These are phyloP conservation scores for Eremobia ochroleuca DNA, from an alignment of 2,888 invertebrate genomes.

Conservation along the genomic window DNA sequence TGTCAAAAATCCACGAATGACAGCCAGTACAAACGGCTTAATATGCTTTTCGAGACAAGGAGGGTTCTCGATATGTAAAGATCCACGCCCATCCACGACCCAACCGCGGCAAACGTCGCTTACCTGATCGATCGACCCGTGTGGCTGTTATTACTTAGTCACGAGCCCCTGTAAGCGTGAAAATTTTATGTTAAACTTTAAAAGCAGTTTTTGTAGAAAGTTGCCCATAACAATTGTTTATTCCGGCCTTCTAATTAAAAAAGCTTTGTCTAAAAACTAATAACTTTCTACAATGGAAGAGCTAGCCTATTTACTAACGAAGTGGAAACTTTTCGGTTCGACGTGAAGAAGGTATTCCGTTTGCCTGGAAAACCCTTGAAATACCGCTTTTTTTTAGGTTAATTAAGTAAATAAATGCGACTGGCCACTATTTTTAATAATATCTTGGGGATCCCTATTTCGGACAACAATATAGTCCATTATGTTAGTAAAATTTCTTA, in stretches of 20 bases:
- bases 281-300: slow-evolving; percentile 12
- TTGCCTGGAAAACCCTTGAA: neutral
- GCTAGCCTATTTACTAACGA: slow-evolving; percentile 6
- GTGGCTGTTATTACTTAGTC: neutral
- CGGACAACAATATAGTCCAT: no score
- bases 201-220: slow-evolving; percentile 5
- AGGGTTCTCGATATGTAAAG: neutral
- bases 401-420: neutral
- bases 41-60: neutral
- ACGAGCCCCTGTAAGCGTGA: neutral
- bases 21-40: neutral
- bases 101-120: no score
- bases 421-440: neutral
- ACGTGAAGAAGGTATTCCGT: neutral
- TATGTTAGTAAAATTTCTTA: no score
- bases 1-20: neutral
- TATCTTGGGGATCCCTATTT: neutral
- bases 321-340: slow-evolving; percentile 10
- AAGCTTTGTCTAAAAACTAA: slow-evolving; percentile 2
- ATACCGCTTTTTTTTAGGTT: slow-evolving; percentile 28
- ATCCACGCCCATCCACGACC: no score
- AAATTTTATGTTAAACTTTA: neutral
- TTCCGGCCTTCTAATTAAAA: slow-evolving; percentile 7
- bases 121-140: neutral
- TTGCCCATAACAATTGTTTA: neutral